A percentile compares a stretch with the other conserved stretches of the same genome.
Evolutionary conservation across 2,888 invertebrate species (phyloP).

Genomic region (Nomada ferruginata): DNA sequence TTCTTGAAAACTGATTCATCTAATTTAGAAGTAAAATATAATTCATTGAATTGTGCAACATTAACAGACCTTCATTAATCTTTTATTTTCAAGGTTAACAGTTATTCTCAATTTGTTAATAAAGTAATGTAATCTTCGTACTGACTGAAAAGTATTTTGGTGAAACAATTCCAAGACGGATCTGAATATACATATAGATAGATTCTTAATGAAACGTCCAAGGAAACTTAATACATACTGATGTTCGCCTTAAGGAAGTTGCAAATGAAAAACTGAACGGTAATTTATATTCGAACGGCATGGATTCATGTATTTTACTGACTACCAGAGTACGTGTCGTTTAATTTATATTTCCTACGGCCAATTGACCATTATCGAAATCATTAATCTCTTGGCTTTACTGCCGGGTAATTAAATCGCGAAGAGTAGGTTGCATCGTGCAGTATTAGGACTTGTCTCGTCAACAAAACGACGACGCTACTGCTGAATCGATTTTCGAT

Average conservation of each 20-base stretch:
- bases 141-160: no score
- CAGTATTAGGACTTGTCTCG: background rate
- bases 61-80: no score
- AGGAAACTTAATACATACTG: background rate
- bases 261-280: background rate
- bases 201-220: no score
- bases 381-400: constrained; percentile 18
- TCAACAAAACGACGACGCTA: constrained; percentile 15
- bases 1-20: no score
- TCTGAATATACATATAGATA: no score
- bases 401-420: constrained; percentile 25
- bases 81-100: no score
- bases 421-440: constrained; percentile 4
- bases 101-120: no score
- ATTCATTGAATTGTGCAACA: no score
- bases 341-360: background rate
- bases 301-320: background rate
- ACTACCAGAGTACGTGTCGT: background rate
- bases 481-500: constrained; percentile 26
- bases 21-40: no score
- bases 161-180: no score
- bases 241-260: background rate
- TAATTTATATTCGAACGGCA: background rate
- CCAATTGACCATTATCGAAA: constrained; percentile 13
- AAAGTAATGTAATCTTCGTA: no score